Evolutionary conservation across 1,140 invertebrate species (phyloP).

Genomic region (Sitobion miscanthi): DNA sequence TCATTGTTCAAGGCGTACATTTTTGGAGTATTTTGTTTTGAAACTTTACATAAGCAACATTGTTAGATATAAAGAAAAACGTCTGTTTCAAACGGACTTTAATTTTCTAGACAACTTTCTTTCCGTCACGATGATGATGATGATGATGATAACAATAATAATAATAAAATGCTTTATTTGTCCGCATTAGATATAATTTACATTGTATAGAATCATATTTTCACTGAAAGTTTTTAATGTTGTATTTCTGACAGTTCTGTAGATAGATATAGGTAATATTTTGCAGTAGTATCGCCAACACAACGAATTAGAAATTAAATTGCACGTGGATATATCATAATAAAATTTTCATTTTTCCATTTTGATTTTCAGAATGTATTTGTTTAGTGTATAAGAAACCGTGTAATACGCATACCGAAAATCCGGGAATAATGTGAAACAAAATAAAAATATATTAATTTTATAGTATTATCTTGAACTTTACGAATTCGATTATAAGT

Average conservation of each 20-base stretch:
- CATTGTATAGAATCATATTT: neutral
- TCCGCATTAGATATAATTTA: neutral
- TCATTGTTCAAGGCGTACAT: neutral
- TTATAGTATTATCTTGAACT: no score
- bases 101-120: neutral
- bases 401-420: no score
- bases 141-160: neutral
- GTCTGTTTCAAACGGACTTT: neutral
- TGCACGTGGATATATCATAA: no score
- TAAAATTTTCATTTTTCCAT: no score
- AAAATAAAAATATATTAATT: no score
- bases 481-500: no score
- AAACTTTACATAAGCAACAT: constrained; percentile 15
- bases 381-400: no score
- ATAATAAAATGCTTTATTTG: neutral
- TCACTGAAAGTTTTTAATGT: neutral
- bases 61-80: neutral
- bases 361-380: no score
- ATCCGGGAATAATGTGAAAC: no score
- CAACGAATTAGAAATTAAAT: no score
- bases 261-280: neutral
- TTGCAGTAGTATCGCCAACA: neutral
- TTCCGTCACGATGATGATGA: neutral
- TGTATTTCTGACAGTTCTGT: neutral
- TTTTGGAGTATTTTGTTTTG: neutral